Percentiles rank a stretch among this genome's conserved stretches.
phyloP scores from a whole-genome alignment of 37 sponge, comb jelly and placozoan species.

The Eunapius fragilis region DNA sequence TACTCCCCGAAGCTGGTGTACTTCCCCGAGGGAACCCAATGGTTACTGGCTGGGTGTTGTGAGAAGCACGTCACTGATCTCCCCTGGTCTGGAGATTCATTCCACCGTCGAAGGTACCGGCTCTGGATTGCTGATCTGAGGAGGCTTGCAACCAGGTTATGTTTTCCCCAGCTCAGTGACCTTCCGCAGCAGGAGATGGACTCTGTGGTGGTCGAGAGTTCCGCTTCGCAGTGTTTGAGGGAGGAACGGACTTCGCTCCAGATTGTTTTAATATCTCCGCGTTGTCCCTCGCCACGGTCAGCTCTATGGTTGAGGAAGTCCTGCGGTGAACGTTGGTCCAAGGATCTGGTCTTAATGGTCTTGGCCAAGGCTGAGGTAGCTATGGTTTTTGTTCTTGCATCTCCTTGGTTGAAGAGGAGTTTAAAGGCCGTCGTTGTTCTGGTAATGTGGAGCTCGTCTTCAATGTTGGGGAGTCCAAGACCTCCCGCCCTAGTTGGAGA shows the following conservation, averaged over 20 bases:
- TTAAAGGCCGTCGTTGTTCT: neutral
- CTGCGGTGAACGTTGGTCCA: neutral
- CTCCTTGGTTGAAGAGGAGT: neutral
- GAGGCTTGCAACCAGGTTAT: no score
- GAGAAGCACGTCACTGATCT: neutral
- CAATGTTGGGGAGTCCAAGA: conserved; percentile 29
- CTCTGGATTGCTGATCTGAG: no score
- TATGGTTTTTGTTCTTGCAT: neutral
- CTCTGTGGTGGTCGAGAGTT: neutral
- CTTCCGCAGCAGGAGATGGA: no score
- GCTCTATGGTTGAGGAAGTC: neutral
- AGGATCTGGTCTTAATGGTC: neutral
- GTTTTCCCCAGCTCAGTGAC: no score
- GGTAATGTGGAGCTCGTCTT: neutral
- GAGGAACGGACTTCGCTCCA: neutral
- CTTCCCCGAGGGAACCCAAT: conserved; percentile 31
- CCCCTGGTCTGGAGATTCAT: conserved; percentile 43
- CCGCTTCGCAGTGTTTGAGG: neutral
- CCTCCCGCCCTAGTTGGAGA: conserved; percentile 9
- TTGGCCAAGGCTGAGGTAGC: neutral
- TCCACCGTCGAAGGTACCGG: neutral
- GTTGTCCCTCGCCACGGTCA: neutral
- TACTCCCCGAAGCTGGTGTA: conserved; percentile 10
- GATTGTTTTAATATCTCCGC: neutral
- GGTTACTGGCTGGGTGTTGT: conserved; percentile 19